Base-by-base conservation (phyloP, 2,113 vertebrate species). In the Pelvicachromis taeniatus region DNA sequence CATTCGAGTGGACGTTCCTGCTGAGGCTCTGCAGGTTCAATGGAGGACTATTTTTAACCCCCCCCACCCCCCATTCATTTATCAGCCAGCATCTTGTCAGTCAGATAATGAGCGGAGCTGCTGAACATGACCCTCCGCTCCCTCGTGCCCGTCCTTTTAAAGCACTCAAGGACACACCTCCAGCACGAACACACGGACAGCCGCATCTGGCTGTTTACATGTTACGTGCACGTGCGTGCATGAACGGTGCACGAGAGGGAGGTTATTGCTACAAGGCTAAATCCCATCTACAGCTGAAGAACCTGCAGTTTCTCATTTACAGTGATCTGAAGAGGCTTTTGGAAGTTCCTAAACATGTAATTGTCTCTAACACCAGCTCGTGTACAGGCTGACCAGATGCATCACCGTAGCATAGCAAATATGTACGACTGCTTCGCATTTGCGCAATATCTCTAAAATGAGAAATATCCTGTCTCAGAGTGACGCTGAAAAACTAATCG, bases 371-470 rank as follows among this genome's bases (percentile, higher is more conserved):
- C 10, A 65, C 10, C 19, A 65, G 19, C 19, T n/a, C n/a, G n/a
- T n/a, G n/a, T n/a, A n/a, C n/a, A 38, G 33, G 5, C 0, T 21
- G 61, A 33, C 11, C 33, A 7, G 19, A 40, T 40, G 6, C 7
- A 9, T 58, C 29, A 16, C 7, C 23, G 14, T 29, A 35, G 38
- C 38, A 10, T 40, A 29, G 29, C 55, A 29, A 2, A 56, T 8
- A 29, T 56, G 55, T 56, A 3, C 0, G 55, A 0, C 55, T 58
- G 56, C 56, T 0, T 31, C n/a, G n/a, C n/a, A n/a, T n/a, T n/a
- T n/a, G n/a, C n/a, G n/a, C n/a, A n/a, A n/a, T n/a, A n/a, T n/a
- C n/a, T n/a, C n/a, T n/a, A n/a, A n/a, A n/a, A n/a, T n/a, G n/a
- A n/a, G n/a, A n/a, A n/a, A n/a, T n/a, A n/a, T n/a, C n/a, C n/a